phyloP scores from a whole-genome alignment of 2,888 invertebrate genomes.

The Rhopalosiphum nymphaeae region DNA sequence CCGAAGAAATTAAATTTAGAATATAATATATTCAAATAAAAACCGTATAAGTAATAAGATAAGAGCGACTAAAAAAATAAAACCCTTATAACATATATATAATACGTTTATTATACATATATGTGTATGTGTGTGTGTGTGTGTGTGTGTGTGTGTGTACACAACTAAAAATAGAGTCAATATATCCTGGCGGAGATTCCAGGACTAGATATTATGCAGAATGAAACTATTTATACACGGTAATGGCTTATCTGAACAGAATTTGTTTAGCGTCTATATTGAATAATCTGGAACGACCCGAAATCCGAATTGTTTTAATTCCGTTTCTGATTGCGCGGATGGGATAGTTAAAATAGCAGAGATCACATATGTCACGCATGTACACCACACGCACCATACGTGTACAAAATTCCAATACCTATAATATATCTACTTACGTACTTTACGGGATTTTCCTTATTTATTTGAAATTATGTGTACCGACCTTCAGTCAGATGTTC shows the following conservation, averaged over 20 bases:
- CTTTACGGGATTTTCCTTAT: not conserved
- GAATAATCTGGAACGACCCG: not conserved
- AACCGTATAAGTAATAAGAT: not conserved
- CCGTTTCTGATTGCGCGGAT: not conserved
- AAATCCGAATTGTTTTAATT: not conserved
- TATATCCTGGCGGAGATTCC: not conserved
- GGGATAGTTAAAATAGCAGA: not conserved
- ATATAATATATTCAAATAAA: not conserved
- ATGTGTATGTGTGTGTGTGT: not conserved
- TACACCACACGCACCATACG: not conserved
- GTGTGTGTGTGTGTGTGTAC: not conserved
- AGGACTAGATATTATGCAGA: not conserved
- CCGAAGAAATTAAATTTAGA: not conserved
- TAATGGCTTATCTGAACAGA: not conserved
- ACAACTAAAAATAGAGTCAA: not conserved
- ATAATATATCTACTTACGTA: too few species aligned
- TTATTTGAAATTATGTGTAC: not conserved
- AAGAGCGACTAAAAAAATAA: not conserved
- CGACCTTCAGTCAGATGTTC: not conserved
- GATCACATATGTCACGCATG: slow-evolving; percentile 7
- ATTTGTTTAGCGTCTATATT: slow-evolving; percentile 9
- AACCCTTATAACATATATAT: not conserved
- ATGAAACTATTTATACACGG: slow-evolving; percentile 4
- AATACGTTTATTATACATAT: not conserved
- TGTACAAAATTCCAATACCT: not conserved